phyloP scores from a whole-genome alignment of 2,797 vertebrate species.

The Leuciscus waleckii region DNA sequence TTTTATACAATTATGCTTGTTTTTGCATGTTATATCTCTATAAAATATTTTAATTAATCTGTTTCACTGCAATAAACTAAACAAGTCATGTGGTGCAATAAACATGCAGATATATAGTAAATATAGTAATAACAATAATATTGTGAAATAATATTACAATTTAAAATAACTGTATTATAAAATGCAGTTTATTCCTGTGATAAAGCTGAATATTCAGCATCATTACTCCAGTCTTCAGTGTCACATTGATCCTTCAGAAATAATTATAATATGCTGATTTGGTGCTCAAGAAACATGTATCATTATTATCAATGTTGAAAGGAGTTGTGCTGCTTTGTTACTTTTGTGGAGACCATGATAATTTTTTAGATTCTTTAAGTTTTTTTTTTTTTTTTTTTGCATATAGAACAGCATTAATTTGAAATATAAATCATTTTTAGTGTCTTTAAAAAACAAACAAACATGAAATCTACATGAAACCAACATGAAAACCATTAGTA shows the following conservation, averaged over 20 bases:
- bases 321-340: not conserved
- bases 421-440: not conserved
- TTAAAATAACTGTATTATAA: not conserved
- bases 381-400: not conserved
- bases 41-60: too few species aligned
- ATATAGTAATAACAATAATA: not conserved
- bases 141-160: not conserved
- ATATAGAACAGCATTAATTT: not conserved
- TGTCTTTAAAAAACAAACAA: not conserved
- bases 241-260: not conserved
- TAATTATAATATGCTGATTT: not conserved
- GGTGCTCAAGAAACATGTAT: too few species aligned
- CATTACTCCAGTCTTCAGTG: not conserved
- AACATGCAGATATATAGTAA: too few species aligned
- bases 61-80: too few species aligned
- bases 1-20: too few species aligned
- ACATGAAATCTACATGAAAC: not conserved
- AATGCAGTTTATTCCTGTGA: not conserved
- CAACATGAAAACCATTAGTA: not conserved
- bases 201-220: not conserved
- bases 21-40: too few species aligned
- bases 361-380: not conserved
- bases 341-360: not conserved
- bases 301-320: too few species aligned
- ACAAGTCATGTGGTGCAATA: too few species aligned